Evolutionary conservation across 2,113 vertebrate genomes (phyloP), one percentile per base, ranked within the genome.

Genomic region (Cheirogaleus medius): DNA sequence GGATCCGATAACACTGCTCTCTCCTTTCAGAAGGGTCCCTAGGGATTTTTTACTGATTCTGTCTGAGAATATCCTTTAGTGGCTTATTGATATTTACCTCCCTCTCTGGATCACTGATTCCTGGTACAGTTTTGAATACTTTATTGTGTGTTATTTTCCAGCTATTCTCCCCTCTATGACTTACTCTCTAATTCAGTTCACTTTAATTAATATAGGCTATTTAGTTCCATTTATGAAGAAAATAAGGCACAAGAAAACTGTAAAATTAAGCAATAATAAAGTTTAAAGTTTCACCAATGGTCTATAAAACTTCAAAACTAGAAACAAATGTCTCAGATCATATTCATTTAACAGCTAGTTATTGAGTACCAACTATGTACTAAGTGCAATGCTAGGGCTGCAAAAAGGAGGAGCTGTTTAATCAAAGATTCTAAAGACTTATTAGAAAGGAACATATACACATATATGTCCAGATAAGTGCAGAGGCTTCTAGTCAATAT

Each of bases 1-100:
- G 74, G 6, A 97, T 94, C 93, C 39, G 74, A 97, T 97, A 94
- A 81, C 60, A 37, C 66, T 74, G 69, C 89, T 80, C 86, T 93
- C 90, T 92, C 87, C 81, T 73, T 95, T 66, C 84, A 82, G 39
- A 92, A 85, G 47, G 1, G 4, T 91, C 93, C 91, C 92, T 29
- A 29, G 25, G 34, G 93, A 63, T 63, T 63, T 78, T 94, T 49
- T 56, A 73, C 90, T 54, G 63, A 42, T 93, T 81, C 52, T 80
- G 52, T 8, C 81, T 37, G 64, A 97, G 92, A 80, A 84, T n/a
- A 52, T n/a, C 87, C 94, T 58, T 66, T 81, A 83, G 87, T 87
- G 23, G 73, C 58, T 87, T 49, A 20, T 54, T 49, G 92, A 89
- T 95, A 90, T 1, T 76, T 97, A 66, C 89, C 86, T 93, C 83